Conservation (phyloP, 2,113 vertebrate species). For the Takifugu bimaculatus region DNA sequence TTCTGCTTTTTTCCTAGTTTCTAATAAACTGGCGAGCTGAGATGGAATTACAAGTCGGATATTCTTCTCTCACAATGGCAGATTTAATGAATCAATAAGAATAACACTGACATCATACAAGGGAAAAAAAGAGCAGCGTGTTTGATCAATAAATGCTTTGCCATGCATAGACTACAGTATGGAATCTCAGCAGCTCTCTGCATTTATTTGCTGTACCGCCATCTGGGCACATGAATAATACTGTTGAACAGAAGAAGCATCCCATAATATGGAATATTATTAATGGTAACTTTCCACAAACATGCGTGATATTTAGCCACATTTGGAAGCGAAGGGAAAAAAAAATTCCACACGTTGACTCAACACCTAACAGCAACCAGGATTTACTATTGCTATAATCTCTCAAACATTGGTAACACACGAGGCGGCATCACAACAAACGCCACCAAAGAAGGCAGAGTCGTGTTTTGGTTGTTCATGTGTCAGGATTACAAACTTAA, state of each 20-base stretch:
- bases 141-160: slow-evolving; percentile 53
- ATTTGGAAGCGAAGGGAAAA: slow-evolving; percentile 31
- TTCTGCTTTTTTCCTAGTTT: too few relatives aligned
- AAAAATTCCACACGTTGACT: slow-evolving; percentile 17
- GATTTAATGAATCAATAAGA: not conserved
- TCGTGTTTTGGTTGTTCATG: slow-evolving; percentile 59
- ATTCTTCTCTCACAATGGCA: too few relatives aligned
- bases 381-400: slow-evolving; percentile 68
- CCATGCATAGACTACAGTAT: slow-evolving; percentile 68
- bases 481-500: slow-evolving; percentile 55
- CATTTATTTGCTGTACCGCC: slow-evolving; percentile 33
- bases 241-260: slow-evolving; percentile 3
- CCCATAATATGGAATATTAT: slow-evolving; percentile 19
- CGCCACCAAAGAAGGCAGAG: slow-evolving; percentile 58
- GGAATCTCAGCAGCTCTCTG: slow-evolving; percentile 32
- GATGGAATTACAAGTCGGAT: too few relatives aligned
- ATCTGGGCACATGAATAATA: slow-evolving; percentile 17
- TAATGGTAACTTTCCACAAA: slow-evolving; percentile 28
- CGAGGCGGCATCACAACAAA: slow-evolving; percentile 26
- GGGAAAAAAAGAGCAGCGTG: slow-evolving; percentile 58
- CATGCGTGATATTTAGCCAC: slow-evolving; percentile 61
- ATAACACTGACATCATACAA: slow-evolving; percentile 16
- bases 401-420: slow-evolving; percentile 32
- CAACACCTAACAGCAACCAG: slow-evolving; percentile 60
- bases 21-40: too few relatives aligned